Evolutionary conservation across 2,113 vertebrate species (phyloP), one percentile per base, ranked within the genome.

Genomic region (Nothobranchius furzeri): DNA sequence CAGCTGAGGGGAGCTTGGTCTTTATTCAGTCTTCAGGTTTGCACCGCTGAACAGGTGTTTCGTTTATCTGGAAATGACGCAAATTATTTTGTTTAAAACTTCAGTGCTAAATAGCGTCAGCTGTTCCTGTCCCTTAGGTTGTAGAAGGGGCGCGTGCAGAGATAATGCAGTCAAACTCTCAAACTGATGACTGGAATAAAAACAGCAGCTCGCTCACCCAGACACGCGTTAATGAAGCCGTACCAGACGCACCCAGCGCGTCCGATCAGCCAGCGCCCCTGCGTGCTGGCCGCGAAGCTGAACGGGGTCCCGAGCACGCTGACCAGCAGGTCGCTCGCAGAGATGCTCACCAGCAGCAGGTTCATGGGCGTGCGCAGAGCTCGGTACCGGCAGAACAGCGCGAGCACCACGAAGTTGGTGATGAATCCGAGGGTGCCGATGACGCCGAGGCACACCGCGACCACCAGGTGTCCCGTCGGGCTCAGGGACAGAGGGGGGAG

Each of bases 281-380:
- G 90, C 9, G 87, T 85, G 84, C 92, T 92, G 67, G 94, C 92
- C 3, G 92, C 92, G 76, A 95, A 94, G 91, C 92, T 93, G 86
- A 93, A 90, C 70, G 91, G 91, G 35, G 92, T 93, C 3, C 91
- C 92, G 53, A 92, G 57, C 52, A 93, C 78, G 73, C 92, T 89
- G 68, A 94, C 94, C 84, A 93, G 89, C 82, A 94, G 81, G 86
- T 94, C 94, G 67, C 94, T 94, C 20, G 88, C 43, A 0, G 92
- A 90, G 78, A 95, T 94, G 89, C 93, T 94, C 75, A 93, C 89
- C 70, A 94, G 92, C 68, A 94, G 82, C 20, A 91, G 87, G 90
- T 94, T 94, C 79, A 95, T 93, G 67, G 94, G 94, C 30, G 94
- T 94, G 64, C 93, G 92, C 84, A 94, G 86, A 15, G 79, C 73